Evolutionary conservation across 2,113 vertebrate species (phyloP).

Genomic region (Phoenicopterus ruber): DNA sequence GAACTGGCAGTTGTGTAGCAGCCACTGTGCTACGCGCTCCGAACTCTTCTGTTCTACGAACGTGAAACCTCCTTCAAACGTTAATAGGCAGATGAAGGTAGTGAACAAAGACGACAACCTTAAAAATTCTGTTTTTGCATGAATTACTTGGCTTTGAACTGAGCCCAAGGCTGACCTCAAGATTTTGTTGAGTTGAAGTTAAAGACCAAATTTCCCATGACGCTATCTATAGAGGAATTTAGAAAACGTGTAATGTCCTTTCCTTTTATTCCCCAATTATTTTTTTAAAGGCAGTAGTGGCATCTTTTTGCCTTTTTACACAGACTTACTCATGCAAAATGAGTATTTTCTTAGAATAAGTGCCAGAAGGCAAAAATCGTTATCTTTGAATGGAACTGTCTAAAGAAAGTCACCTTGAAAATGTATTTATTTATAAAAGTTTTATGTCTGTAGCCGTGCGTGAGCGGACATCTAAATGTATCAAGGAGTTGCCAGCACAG

Average conservation of each 20-base stretch:
- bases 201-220: neutral
- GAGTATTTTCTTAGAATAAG: neutral
- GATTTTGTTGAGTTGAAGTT: neutral
- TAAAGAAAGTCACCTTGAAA: slow-evolving; percentile 32
- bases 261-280: neutral
- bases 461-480: neutral
- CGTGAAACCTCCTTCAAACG: neutral
- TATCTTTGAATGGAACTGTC: neutral
- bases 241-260: neutral
- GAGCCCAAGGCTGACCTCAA: neutral
- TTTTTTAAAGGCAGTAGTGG: neutral
- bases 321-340: neutral
- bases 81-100: accelerated
- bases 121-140: neutral
- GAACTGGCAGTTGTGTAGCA: neutral
- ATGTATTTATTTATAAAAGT: neutral
- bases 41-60: neutral
- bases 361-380: neutral
- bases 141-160: neutral
- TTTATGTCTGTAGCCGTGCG: neutral
- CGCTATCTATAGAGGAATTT: neutral
- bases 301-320: neutral
- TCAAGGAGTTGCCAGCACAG: neutral
- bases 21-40: accelerated
- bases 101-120: neutral